Percentiles rank a stretch among this genome's conserved stretches.
Evolutionary conservation across 2,113 vertebrate genomes (phyloP).

Genomic region (Electrona antarctica): DNA sequence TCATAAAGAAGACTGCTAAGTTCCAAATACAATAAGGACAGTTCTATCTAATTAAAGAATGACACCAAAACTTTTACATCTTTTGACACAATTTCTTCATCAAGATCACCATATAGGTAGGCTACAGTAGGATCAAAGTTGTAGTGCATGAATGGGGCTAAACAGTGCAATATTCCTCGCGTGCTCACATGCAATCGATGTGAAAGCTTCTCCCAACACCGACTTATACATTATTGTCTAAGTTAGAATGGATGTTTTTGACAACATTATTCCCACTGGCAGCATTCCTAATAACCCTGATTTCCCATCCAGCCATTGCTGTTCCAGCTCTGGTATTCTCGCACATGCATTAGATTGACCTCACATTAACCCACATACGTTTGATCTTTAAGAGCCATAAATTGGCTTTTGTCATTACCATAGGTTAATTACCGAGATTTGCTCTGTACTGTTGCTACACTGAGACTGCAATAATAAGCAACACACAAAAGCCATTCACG

Average conservation of each 20-base stretch:
- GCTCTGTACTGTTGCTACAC: conserved; percentile 69
- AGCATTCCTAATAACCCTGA: conserved; percentile 43
- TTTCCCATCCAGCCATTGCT: conserved; percentile 52
- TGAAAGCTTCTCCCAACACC: conserved; percentile 37
- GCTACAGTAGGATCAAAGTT: too few relatives aligned
- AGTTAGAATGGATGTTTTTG: conserved; percentile 56
- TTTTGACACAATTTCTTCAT: too few relatives aligned
- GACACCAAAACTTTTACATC: too few relatives aligned
- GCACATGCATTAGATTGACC: conserved; percentile 77
- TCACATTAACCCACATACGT: conserved; percentile 79
- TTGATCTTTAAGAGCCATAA: conserved; percentile 81
- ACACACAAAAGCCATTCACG: conserved; percentile 71
- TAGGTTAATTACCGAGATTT: conserved; percentile 80
- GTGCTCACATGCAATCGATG: conserved; percentile 27
- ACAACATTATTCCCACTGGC: conserved; percentile 51
- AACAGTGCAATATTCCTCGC: conserved; percentile 5
- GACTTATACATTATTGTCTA: conserved; percentile 44
- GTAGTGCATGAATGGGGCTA: too few relatives aligned
- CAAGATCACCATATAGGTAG: too few relatives aligned
- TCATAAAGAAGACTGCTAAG: too few relatives aligned
- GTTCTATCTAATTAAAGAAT: too few relatives aligned
- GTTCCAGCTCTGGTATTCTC: conserved; percentile 67
- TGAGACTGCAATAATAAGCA: conserved; percentile 74
- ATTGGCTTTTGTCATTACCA: conserved; percentile 80
- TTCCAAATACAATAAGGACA: too few relatives aligned